These are phyloP conservation scores for Poecilia velifera DNA, from an alignment of 2,797 vertebrate species.

Conservation along the genomic window DNA sequence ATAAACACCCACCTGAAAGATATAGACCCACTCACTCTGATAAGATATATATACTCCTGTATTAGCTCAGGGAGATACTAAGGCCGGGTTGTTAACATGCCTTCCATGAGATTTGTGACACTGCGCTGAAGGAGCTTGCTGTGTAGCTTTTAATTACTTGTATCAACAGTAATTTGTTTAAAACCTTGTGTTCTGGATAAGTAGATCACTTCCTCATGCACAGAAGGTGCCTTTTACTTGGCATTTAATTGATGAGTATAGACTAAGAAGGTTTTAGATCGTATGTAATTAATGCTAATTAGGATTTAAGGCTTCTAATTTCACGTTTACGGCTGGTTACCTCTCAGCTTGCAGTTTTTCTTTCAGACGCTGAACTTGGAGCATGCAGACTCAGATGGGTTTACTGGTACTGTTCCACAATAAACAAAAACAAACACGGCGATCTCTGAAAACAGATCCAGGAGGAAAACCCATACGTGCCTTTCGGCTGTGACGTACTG, in stretches of 20 bases:
- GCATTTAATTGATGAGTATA: neutral
- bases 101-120: slow-evolving; percentile 7
- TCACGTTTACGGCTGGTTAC: neutral
- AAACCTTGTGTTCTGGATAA: neutral
- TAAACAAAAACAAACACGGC: neutral
- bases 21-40: slow-evolving; percentile 50
- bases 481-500: neutral
- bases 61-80: slow-evolving; percentile 32
- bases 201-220: neutral
- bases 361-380: neutral
- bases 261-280: neutral
- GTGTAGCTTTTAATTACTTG: slow-evolving; percentile 4
- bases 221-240: neutral
- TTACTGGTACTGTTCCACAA: neutral
- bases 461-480: neutral
- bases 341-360: neutral
- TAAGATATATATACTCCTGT: slow-evolving; percentile 36
- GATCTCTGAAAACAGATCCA: neutral
- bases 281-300: neutral
- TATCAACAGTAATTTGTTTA: slow-evolving; percentile 4
- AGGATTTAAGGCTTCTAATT: neutral
- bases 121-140: neutral
- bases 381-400: neutral
- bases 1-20: slow-evolving; percentile 60
- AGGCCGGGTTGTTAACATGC: slow-evolving; percentile 2